Base-by-base conservation (phyloP, 2,888 invertebrate genomes). In the Tridacna crocea region DNA sequence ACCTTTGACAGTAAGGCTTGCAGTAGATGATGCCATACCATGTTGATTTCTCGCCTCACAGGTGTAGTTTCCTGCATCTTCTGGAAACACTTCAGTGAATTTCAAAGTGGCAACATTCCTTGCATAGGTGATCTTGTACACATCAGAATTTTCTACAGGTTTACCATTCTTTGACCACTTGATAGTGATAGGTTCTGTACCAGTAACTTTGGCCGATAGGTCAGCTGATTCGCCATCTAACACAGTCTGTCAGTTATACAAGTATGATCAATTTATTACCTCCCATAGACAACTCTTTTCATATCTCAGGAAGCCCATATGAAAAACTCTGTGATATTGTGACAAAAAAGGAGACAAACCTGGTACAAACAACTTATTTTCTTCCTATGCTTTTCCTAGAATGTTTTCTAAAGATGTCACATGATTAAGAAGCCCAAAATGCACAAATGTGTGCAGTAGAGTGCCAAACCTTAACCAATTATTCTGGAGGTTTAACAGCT, bases 11-110 rank as follows among this genome's bases (percentile, higher is more conserved):
- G 82, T 88, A 15, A 94, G 87, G 72, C 89, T 89, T 58, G 92
- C 92, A 15, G 87, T 87, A 17, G 89, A 88, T 8, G 88, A 87
- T 27, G 91, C 92, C 46, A 88, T 89, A 13, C 94, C 94, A 87
- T 89, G 88, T 46, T 90, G 85, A 82, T 94, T 94, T 81, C 91
- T 91, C 0, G 93, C 90, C 46, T 98, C 96, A 65, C 98, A 96
- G 92, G 96, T 97, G 95, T 98, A 98, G 73, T 96, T 96, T 63
- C 98, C 98, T 8, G 96, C 95, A 93, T 97, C 96, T 92, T 97
- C 97, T 66, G 95, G 94, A n/a, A 96, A 96, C 76, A 96, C 96
- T 66, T 97, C 96, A 87, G 96, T 96, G 88, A 99, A 97, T 83
- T 96, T 96, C 15, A 99, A 95, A 84, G 97, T 96, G 65, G 90